These are phyloP conservation scores for Puffinus mauretanicus DNA, from an alignment of 2,113 vertebrate genomes.

Conservation along the genomic window DNA sequence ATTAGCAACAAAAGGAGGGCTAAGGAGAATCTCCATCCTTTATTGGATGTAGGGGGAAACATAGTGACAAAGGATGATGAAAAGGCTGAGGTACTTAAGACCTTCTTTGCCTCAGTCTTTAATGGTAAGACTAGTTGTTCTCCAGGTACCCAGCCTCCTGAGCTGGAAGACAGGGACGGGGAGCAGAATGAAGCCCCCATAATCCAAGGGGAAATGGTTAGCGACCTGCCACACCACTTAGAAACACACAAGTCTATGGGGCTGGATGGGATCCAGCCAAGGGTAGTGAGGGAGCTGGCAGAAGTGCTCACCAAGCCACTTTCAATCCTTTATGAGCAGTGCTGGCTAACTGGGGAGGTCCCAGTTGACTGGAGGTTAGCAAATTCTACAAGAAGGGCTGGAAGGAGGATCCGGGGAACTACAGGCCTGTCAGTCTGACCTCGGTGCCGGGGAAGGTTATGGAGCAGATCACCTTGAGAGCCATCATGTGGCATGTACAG, in stretches of 20 bases:
- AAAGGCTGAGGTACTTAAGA: neutral
- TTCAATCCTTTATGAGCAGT: neutral
- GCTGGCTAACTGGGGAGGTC: neutral
- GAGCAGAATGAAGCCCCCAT: neutral
- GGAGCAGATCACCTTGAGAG: neutral
- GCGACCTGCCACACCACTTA: neutral
- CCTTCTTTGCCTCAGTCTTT: neutral
- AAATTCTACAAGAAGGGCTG: neutral
- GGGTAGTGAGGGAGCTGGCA: neutral
- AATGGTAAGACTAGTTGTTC: neutral
- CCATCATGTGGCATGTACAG: neutral
- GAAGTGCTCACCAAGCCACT: neutral
- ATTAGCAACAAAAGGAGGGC: neutral
- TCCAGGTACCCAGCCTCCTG: neutral
- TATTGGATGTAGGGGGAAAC: neutral
- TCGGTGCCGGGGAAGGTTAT: neutral
- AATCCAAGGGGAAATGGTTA: neutral
- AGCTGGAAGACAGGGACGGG: neutral
- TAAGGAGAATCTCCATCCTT: neutral
- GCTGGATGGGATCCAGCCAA: neutral
- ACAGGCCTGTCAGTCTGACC: neutral
- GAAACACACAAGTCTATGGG: neutral
- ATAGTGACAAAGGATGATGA: neutral
- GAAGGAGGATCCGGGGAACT: neutral
- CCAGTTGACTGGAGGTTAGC: neutral